A percentile compares a stretch with the other conserved stretches of the same genome.
Evolutionary conservation across 2,113 vertebrate genomes (phyloP).

Genomic region (Brevimyrus niger): DNA sequence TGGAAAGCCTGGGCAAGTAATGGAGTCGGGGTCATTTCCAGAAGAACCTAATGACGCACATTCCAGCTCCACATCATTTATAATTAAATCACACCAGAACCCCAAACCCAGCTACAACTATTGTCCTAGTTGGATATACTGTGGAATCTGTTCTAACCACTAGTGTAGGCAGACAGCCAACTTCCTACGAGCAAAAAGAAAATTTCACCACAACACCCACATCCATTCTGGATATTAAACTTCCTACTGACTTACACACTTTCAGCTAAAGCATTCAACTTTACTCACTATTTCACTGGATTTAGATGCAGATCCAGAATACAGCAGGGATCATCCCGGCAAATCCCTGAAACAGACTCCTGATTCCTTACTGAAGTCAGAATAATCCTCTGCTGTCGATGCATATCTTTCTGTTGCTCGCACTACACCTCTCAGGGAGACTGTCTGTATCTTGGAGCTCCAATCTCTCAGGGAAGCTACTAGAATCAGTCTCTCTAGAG

Average conservation of each 20-base stretch:
- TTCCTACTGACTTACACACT: conserved; percentile 41
- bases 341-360: conserved; percentile 18
- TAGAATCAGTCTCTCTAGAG: background rate
- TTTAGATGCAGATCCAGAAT: conserved; percentile 46
- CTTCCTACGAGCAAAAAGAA: conserved; percentile 22
- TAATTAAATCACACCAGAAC: conserved; percentile 3
- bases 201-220: conserved; percentile 25
- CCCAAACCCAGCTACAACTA: conserved; percentile 6
- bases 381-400: background rate
- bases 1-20: rapidly evolving
- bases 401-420: background rate
- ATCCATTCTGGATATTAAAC: conserved; percentile 33
- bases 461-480: background rate
- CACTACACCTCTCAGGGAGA: background rate
- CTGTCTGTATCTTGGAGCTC: background rate
- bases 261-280: conserved; percentile 24
- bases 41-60: conserved; percentile 26
- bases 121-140: background rate
- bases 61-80: conserved; percentile 4
- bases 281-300: conserved; percentile 39
- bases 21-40: background rate
- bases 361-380: conserved; percentile 18
- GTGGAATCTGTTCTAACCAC: background rate
- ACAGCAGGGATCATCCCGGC: conserved; percentile 36
- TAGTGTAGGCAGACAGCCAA: background rate